Evolutionary conservation across 2,888 invertebrate species (phyloP).

Genomic region (Megalurothrips usitatus): DNA sequence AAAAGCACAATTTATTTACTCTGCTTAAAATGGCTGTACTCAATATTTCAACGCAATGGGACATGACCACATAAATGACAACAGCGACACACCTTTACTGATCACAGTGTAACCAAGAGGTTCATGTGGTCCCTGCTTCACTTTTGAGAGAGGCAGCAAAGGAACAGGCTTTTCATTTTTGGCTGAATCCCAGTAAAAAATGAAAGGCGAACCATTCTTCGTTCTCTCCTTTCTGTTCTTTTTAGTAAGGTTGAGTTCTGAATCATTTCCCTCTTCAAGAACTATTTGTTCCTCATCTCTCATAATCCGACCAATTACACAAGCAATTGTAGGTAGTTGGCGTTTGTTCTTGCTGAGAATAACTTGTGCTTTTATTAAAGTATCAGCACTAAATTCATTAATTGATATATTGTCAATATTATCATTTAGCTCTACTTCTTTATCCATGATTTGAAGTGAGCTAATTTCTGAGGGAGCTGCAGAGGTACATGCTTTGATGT

Average conservation of each 20-base stretch:
- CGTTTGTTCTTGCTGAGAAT: not conserved
- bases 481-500: not conserved
- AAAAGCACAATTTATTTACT: not conserved
- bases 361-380: not conserved
- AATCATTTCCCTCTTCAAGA: not conserved
- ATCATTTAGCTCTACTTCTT: not conserved
- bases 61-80: not conserved
- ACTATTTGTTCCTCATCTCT: not conserved
- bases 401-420: not conserved
- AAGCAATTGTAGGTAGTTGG: not conserved
- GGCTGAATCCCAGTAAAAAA: not conserved
- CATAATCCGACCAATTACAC: not conserved
- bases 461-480: too few species aligned
- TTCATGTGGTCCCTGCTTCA: slow-evolving; percentile 36
- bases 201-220: not conserved
- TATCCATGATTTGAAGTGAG: too few species aligned
- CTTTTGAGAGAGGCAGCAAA: slow-evolving; percentile 36
- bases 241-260: not conserved
- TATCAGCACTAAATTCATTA: not conserved
- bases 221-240: not conserved
- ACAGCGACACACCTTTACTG: slow-evolving; percentile 34
- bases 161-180: slow-evolving; percentile 29
- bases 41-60: too few species aligned
- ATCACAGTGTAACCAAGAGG: slow-evolving; percentile 38
- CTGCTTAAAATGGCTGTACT: not conserved